Conservation (phyloP, 2,113 vertebrate genomes). For the Reinhardtius hippoglossoides region DNA sequence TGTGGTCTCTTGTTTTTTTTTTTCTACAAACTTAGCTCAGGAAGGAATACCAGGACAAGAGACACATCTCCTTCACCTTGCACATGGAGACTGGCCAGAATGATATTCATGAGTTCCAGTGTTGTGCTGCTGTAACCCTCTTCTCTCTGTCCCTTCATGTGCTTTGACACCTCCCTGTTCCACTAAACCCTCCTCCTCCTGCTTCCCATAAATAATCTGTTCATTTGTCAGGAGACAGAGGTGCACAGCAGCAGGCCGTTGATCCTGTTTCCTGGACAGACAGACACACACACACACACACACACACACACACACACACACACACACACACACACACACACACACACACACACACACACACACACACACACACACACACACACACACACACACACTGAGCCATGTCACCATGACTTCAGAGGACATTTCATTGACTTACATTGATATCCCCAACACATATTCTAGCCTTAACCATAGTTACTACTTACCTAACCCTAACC, state of each 20-base stretch:
- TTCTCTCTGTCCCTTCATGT: constrained; percentile 10
- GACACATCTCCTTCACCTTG: constrained; percentile 63
- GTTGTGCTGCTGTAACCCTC: constrained; percentile 24
- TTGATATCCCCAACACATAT: too few relatives aligned
- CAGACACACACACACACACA: background rate
- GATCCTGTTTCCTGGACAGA: constrained; percentile 24
- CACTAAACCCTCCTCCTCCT: constrained; percentile 7
- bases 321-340: background rate
- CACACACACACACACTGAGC: background rate
- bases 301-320: background rate
- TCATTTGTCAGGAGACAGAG: constrained; percentile 58
- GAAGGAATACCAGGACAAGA: constrained; percentile 43
- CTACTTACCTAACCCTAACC: too few relatives aligned
- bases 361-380: background rate
- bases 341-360: background rate
- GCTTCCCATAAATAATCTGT: constrained; percentile 61
- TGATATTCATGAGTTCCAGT: constrained; percentile 59
- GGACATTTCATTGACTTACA: background rate
- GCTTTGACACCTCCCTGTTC: constrained; percentile 18
- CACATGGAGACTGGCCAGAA: constrained; percentile 69
- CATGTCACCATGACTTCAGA: background rate
- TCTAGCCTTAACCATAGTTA: constrained; percentile 14
- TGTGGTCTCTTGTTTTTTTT: constrained; percentile 23
- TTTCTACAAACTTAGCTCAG: background rate
- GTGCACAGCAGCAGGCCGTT: constrained; percentile 56